A percentile compares a stretch with the other conserved stretches of the same genome.
These are phyloP conservation scores for Macrocentrus cingulum DNA, from an alignment of 1,140 invertebrate species.

Conservation along the genomic window DNA sequence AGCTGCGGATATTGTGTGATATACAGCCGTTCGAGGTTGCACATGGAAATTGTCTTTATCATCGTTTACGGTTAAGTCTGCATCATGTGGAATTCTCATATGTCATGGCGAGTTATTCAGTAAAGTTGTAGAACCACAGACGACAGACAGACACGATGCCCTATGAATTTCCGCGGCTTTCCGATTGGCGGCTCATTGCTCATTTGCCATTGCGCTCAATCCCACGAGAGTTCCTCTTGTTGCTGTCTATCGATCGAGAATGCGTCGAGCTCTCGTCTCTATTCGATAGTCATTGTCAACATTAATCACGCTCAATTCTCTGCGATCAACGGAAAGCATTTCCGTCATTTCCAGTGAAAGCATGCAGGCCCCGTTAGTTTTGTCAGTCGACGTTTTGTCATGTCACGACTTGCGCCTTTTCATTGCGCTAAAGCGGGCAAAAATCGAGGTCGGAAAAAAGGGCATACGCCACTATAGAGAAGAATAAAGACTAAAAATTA, in stretches of 20 bases:
- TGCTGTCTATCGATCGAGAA: slow-evolving; percentile 11
- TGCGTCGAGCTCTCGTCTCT: neutral
- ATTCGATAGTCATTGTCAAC: slow-evolving; percentile 29
- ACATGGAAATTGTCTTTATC: too few species aligned
- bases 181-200: slow-evolving; percentile 31
- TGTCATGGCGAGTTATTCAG: slow-evolving; percentile 1
- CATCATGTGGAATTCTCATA: neutral
- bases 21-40: too few species aligned
- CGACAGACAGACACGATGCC: slow-evolving; percentile 16
- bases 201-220: slow-evolving; percentile 22
- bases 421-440: too few species aligned
- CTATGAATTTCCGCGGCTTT: slow-evolving; percentile 30
- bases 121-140: neutral
- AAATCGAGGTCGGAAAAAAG: too few species aligned
- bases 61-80: too few species aligned
- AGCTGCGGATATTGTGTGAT: too few species aligned
- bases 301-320: slow-evolving; percentile 30
- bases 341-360: slow-evolving; percentile 5
- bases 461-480: too few species aligned
- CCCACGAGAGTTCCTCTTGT: neutral
- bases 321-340: slow-evolving; percentile 12
- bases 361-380: too few species aligned
- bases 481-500: too few species aligned
- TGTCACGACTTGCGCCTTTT: too few species aligned
- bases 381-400: too few species aligned